Evolutionary conservation across 2,888 invertebrate genomes (phyloP).

Genomic region (Achlya flavicornis): DNA sequence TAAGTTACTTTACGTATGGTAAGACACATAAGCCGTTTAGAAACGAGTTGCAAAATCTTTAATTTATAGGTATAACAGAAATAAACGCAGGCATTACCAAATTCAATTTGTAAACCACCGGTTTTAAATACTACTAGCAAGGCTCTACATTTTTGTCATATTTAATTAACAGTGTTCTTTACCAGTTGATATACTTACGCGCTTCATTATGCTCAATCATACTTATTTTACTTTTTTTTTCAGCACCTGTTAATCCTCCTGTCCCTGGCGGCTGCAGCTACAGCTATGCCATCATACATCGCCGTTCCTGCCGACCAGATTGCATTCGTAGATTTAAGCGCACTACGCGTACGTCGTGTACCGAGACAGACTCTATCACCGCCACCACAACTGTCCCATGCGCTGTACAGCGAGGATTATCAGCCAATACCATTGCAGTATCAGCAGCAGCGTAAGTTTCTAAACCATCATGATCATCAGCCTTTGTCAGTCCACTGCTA

Average conservation of each 20-base stretch:
- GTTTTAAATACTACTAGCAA: no score
- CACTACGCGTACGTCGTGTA: constrained; percentile 62
- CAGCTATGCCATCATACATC: constrained; percentile 83
- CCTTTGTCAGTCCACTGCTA: no score
- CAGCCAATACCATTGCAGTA: constrained; percentile 57
- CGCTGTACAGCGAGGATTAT: constrained; percentile 61
- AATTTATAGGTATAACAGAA: no score
- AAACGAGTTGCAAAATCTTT: neutral
- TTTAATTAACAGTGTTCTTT: neutral
- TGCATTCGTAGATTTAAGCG: constrained; percentile 82
- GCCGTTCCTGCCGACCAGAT: constrained; percentile 85
- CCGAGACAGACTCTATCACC: constrained; percentile 65
- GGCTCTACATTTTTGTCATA: neutral
- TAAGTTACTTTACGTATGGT: neutral
- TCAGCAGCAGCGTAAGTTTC: constrained; percentile 67
- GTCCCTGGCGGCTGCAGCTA: constrained; percentile 51
- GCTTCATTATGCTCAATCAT: constrained; percentile 23
- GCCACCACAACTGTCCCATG: constrained; percentile 44
- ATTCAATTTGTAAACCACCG: no score
- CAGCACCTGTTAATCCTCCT: constrained; percentile 65
- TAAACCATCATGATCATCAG: neutral
- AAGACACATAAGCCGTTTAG: neutral
- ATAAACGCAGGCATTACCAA: neutral
- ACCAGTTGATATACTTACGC: constrained; percentile 10
- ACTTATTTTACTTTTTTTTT: constrained; percentile 26